Conservation (phyloP, 2,888 invertebrate genomes). For the Lagria hirta region DNA sequence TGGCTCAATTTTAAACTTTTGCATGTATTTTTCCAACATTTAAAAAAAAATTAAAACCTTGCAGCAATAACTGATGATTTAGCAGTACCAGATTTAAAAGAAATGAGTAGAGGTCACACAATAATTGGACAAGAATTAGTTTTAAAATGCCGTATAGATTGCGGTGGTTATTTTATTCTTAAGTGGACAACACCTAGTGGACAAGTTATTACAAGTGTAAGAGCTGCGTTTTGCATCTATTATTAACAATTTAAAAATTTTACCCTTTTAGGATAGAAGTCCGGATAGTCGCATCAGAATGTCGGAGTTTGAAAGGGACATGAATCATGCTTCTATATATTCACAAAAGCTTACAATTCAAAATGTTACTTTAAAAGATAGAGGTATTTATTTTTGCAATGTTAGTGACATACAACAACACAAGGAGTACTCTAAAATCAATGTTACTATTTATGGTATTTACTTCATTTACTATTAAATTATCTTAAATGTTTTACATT, state of each 20-base stretch:
- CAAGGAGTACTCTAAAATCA: constrained; percentile 20
- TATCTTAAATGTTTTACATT: too few relatives aligned
- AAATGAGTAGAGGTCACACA: constrained; percentile 44
- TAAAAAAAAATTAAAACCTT: too few relatives aligned
- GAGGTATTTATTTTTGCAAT: constrained; percentile 46
- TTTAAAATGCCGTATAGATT: constrained; percentile 48
- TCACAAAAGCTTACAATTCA: constrained; percentile 34
- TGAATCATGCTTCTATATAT: too few relatives aligned
- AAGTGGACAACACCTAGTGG: constrained; percentile 45
- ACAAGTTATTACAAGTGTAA: constrained; percentile 28
- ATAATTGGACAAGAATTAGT: constrained; percentile 44
- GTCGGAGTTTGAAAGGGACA: too few relatives aligned
- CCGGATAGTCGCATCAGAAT: too few relatives aligned
- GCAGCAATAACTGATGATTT: constrained; percentile 21
- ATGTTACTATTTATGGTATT: constrained; percentile 39
- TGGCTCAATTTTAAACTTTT: too few relatives aligned
- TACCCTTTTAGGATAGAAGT: too few relatives aligned
- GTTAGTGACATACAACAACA: constrained; percentile 42
- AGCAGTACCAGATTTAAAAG: constrained; percentile 34
- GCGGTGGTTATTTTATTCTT: constrained; percentile 42
- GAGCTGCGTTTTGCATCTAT: too few relatives aligned
- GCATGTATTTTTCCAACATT: too few relatives aligned
- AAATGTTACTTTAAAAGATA: constrained; percentile 37
- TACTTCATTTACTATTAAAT: too few relatives aligned
- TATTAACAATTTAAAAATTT: too few relatives aligned